Evolutionary conservation across 2,888 invertebrate species (phyloP).

Genomic region (Timema podura): DNA sequence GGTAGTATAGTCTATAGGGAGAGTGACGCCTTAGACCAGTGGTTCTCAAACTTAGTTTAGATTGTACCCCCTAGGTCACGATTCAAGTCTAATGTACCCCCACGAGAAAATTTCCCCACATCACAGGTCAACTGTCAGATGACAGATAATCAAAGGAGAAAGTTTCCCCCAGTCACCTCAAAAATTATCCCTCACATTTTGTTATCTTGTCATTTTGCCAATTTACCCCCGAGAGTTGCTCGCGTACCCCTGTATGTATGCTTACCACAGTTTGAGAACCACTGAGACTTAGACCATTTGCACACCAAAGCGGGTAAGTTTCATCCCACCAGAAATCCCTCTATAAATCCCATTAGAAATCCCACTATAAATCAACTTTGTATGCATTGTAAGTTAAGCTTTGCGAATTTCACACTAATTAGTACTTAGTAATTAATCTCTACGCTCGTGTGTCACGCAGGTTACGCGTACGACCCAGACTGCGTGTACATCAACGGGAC

Average conservation of each 20-base stretch:
- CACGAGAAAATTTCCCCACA: too few species aligned
- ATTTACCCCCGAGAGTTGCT: too few species aligned
- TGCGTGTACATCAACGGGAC: constrained; percentile 94
- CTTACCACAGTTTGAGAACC: neutral
- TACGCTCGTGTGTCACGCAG: constrained; percentile 45
- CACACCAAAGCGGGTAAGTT: neutral
- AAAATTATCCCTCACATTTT: too few species aligned
- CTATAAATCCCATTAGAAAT: neutral
- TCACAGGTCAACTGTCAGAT: neutral
- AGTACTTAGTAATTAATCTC: neutral
- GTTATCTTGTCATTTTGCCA: too few species aligned
- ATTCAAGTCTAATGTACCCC: too few species aligned
- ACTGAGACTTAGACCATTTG: neutral
- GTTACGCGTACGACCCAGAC: constrained; percentile 90
- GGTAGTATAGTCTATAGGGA: too few species aligned
- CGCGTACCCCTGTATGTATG: too few species aligned
- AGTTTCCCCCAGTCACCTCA: too few species aligned
- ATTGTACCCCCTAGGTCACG: too few species aligned
- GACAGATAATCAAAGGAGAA: too few species aligned
- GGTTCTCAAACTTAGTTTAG: too few species aligned
- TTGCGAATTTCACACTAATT: neutral
- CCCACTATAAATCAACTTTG: neutral
- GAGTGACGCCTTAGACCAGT: too few species aligned
- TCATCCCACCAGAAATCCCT: neutral
- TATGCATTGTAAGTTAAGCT: neutral